These are phyloP conservation scores for Trichosurus vulpecula DNA, from an alignment of 2,797 vertebrate genomes.

Conservation along the genomic window DNA sequence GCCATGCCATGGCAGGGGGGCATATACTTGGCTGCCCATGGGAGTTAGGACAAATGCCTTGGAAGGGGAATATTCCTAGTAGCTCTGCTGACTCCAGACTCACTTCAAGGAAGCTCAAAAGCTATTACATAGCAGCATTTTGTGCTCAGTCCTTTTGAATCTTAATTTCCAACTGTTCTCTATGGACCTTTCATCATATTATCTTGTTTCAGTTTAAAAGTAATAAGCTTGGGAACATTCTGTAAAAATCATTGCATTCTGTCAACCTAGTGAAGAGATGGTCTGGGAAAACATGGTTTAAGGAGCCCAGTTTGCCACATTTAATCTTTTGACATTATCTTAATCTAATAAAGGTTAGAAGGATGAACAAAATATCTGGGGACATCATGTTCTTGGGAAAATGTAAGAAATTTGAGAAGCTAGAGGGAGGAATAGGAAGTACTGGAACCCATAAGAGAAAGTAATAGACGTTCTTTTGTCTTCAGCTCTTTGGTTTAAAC, in stretches of 20 bases:
- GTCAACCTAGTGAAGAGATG: background rate
- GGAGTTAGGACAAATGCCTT: background rate
- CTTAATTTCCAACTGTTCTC: background rate
- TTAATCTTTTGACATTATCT: slow-evolving; percentile 38
- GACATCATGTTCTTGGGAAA: slow-evolving; percentile 29
- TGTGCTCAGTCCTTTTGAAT: background rate
- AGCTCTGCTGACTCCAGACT: background rate
- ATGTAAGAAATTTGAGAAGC: slow-evolving; percentile 18
- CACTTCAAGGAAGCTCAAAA: background rate
- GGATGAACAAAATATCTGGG: slow-evolving; percentile 1
- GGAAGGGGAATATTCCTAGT: background rate
- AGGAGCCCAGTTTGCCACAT: background rate
- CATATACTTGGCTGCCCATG: background rate
- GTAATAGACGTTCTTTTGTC: background rate
- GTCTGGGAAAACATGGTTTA: background rate
- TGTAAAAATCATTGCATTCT: background rate
- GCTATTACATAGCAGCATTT: background rate
- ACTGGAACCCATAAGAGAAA: slow-evolving; percentile 33
- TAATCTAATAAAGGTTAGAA: slow-evolving; percentile 19
- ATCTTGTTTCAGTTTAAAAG: background rate
- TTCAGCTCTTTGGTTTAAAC: background rate
- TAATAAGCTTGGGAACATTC: background rate
- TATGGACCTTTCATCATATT: background rate
- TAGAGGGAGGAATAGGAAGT: slow-evolving; percentile 20
- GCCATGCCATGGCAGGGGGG: background rate